A percentile compares a stretch with the other conserved stretches of the same genome.
These are phyloP conservation scores for Ormyrus labotus DNA, from an alignment of 2,888 invertebrate genomes.

Conservation along the genomic window DNA sequence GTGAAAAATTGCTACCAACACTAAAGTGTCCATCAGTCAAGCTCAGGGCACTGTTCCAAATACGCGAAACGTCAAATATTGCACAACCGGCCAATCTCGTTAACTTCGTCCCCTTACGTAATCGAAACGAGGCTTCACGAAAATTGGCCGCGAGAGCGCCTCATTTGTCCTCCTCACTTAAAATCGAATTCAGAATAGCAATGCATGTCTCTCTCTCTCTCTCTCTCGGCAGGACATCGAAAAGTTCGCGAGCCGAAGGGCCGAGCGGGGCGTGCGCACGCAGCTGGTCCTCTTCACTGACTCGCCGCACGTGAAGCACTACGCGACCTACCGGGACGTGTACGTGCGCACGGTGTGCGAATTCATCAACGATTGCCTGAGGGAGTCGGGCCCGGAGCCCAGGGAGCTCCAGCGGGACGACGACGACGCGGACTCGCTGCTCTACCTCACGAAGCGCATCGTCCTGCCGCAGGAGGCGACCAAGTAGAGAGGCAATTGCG, in stretches of 20 bases:
- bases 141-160: too few species aligned
- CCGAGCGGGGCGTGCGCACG: conserved; percentile 80
- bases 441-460: conserved; percentile 66
- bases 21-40: too few species aligned
- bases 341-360: conserved; percentile 80
- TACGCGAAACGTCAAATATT: too few species aligned
- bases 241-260: conserved; percentile 80
- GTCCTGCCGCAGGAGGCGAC: conserved; percentile 65
- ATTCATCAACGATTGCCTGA: conserved; percentile 80
- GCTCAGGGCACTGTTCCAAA: too few species aligned
- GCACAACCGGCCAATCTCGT: too few species aligned
- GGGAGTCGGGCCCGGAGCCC: neutral
- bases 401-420: neutral
- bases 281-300: conserved; percentile 82
- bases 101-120: too few species aligned
- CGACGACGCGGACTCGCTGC: conserved; percentile 47
- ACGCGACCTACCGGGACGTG: conserved; percentile 80
- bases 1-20: too few species aligned
- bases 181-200: neutral
- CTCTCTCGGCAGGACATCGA: conserved; percentile 79
- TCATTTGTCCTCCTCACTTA: too few species aligned
- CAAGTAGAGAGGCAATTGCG: conserved; percentile 22
- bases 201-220: neutral
- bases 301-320: conserved; percentile 87
- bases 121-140: too few species aligned